Evolutionary conservation across 1,140 invertebrate genomes (phyloP), one percentile per base, ranked within the genome.

Genomic region (Euglossa dilemma): DNA sequence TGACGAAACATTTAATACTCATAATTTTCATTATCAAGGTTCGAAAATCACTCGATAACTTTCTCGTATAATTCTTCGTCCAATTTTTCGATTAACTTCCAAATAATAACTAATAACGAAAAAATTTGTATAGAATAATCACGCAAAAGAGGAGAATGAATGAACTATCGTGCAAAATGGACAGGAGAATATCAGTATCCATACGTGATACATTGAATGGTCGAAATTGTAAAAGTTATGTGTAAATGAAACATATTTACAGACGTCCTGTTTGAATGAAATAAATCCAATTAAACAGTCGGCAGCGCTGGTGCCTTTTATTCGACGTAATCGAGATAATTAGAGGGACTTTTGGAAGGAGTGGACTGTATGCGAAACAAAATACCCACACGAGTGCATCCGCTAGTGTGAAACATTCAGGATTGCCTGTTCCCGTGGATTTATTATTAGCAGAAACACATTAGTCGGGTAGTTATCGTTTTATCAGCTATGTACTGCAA

Each of bases 231-330:
- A 74, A 47, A 73, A 47, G 5, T 74, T 74, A 45, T 52, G 8
- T 16, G 16, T 12, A 45, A 59, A 74, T 18, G n/a, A 59, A 47
- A 47, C 47, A 20, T 61, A 50, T 61, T 50, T 23, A 5, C 25
- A 63, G 56, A 16, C n/a, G 2, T 23, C 23, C 6, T 20, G 9
- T 2, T 12, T 11, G 23, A 54, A 43, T 66, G 20, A 67, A 54
- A 77, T 54, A 54, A 77, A 77, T 54, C 73, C 25, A 75, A 75
- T 75, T 75, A 67, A 76, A 77, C 23, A 12, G 9, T 14, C 8
- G 9, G 23, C 23, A 28, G 7, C 25, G 20, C 3, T 18, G 50
- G 9, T 23, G 20, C 11, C 23, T 69, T 78, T 57, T 69, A 69
- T 69, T 43, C 61, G 14, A 6, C 6, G n/a, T 45, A 20, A 57